phyloP scores from a whole-genome alignment of 2,113 vertebrate species.

The Lucifuga dentata region DNA sequence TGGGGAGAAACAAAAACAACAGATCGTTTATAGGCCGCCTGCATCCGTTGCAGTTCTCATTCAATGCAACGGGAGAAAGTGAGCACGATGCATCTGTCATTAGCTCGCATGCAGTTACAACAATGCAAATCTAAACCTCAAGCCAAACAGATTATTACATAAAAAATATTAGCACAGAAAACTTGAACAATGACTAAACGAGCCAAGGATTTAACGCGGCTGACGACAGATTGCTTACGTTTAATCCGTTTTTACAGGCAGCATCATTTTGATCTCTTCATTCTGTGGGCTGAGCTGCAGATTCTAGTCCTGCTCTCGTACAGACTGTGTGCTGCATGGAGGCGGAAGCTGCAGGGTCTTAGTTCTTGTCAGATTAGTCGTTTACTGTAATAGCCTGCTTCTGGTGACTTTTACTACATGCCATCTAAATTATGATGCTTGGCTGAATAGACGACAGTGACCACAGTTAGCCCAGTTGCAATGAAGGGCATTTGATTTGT shows the following conservation, averaged over 20 bases:
- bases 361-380: neutral
- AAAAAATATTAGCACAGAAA: slow-evolving; percentile 37
- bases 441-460: no score
- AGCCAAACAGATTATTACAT: slow-evolving; percentile 16
- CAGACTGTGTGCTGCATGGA: slow-evolving; percentile 73
- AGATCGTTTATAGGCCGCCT: slow-evolving; percentile 75
- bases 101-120: slow-evolving; percentile 56
- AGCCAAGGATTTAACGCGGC: slow-evolving; percentile 65
- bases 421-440: no score
- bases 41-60: slow-evolving; percentile 67
- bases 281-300: slow-evolving; percentile 82
- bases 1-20: slow-evolving; percentile 73
- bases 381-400: neutral
- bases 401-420: neutral
- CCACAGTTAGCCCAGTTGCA: no score
- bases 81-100: slow-evolving; percentile 80
- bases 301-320: slow-evolving; percentile 78
- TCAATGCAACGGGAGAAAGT: slow-evolving; percentile 72
- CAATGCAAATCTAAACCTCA: slow-evolving; percentile 38
- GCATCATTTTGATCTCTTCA: slow-evolving; percentile 84
- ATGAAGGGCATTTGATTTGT: no score
- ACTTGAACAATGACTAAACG: slow-evolving; percentile 48
- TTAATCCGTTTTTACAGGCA: slow-evolving; percentile 81
- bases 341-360: slow-evolving; percentile 73
- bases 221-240: slow-evolving; percentile 80